Conservation (phyloP, 2,113 vertebrate species). For the Malaclemys terrapin region DNA sequence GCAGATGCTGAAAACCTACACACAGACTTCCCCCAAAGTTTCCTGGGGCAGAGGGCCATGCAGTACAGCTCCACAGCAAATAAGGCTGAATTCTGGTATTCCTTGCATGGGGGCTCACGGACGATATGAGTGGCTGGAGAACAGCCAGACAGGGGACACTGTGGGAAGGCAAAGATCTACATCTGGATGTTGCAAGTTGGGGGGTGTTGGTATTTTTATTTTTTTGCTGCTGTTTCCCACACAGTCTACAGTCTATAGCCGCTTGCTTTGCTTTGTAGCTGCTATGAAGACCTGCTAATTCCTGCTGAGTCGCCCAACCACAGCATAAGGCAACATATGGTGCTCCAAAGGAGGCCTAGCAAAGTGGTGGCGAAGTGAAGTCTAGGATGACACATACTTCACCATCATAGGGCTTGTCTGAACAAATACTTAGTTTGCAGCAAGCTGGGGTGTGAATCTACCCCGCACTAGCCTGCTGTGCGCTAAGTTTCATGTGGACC, state of each 20-base stretch:
- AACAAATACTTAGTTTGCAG: no score
- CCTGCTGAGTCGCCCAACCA: constrained; percentile 13
- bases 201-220: neutral
- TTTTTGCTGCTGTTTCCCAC: neutral
- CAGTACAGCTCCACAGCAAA: no score
- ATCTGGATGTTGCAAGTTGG: neutral
- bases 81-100: no score
- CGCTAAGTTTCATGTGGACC: neutral
- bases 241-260: neutral
- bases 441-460: no score
- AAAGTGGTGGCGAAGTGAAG: neutral
- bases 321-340: neutral
- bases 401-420: no score
- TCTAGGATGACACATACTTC: neutral
- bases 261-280: constrained; percentile 1
- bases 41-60: no score
- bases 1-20: no score
- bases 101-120: neutral
- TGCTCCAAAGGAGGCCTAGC: neutral
- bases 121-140: neutral
- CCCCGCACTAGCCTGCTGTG: neutral
- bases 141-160: neutral
- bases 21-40: no score
- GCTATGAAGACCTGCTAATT: constrained; percentile 23
- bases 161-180: neutral